These are phyloP conservation scores for Rhinoptilus africanus DNA, from an alignment of 2,113 vertebrate genomes.

Conservation along the genomic window DNA sequence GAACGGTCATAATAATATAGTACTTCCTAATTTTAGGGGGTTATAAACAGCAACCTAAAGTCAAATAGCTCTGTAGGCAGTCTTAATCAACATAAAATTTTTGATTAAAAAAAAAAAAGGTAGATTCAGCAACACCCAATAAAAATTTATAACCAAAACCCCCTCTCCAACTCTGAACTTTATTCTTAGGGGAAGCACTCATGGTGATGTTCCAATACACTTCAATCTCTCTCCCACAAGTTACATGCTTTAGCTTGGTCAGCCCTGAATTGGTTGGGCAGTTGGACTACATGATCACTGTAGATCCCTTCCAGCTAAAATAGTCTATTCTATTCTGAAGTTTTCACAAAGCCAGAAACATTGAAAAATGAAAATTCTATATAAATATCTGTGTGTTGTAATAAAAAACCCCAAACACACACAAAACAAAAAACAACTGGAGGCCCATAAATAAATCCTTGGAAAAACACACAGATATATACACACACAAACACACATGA, in stretches of 20 bases:
- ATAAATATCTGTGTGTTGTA: not conserved
- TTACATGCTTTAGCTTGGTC: not conserved
- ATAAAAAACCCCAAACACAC: not conserved
- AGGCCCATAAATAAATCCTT: not conserved
- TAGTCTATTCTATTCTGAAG: not conserved
- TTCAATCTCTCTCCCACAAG: not conserved
- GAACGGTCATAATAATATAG: not conserved
- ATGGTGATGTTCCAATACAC: not conserved
- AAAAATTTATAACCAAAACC: not conserved
- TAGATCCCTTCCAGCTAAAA: not conserved
- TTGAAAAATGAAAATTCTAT: not conserved
- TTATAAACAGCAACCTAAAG: not conserved
- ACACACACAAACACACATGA: not conserved
- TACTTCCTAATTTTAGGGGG: not conserved
- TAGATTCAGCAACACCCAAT: not conserved
- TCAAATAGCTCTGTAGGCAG: not conserved
- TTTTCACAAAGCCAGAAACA: not conserved
- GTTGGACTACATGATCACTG: not conserved
- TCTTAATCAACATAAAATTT: not conserved
- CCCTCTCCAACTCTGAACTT: not conserved
- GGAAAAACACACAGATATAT: not conserved
- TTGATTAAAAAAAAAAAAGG: not conserved
- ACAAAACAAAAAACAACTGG: not conserved
- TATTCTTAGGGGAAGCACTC: not conserved
- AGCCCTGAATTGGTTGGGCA: not conserved